phyloP scores from a whole-genome alignment of 2,113 vertebrate species.

The Rhinolophus ferrumequinum region DNA sequence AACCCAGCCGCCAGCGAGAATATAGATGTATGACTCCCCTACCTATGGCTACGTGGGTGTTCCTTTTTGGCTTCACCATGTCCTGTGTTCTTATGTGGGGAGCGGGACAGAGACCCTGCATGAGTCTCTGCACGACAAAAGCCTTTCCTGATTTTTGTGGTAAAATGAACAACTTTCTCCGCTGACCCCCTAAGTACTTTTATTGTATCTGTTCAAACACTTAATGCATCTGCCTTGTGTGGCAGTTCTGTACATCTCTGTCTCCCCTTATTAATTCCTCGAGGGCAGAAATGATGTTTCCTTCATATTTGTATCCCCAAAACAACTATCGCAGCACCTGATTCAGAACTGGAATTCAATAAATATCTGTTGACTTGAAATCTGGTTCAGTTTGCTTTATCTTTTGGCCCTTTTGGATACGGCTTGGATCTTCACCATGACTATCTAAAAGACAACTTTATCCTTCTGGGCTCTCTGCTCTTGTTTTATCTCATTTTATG shows the following conservation, averaged over 20 bases:
- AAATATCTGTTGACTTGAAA: constrained; percentile 65
- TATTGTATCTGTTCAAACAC: neutral
- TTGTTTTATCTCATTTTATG: constrained; percentile 63
- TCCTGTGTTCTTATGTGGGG: too few species aligned
- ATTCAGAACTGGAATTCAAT: neutral
- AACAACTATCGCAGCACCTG: neutral
- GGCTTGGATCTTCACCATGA: neutral
- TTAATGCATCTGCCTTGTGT: neutral
- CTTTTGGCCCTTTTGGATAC: neutral
- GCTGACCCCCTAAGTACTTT: neutral
- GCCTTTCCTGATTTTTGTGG: neutral
- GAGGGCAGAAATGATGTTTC: neutral
- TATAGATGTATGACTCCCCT: too few species aligned
- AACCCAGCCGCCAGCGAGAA: too few species aligned
- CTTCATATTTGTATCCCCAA: constrained; percentile 46
- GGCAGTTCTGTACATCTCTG: neutral
- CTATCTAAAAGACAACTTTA: constrained; percentile 62
- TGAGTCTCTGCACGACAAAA: neutral
- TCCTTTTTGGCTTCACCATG: too few species aligned
- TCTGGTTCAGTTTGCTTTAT: constrained; percentile 54
- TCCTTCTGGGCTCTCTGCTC: constrained; percentile 55
- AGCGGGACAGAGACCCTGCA: too few species aligned
- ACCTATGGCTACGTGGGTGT: too few species aligned
- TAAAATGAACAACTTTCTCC: constrained; percentile 2
- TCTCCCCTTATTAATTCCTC: constrained; percentile 1